These are phyloP conservation scores for Listrodromus nycthemerus DNA, from an alignment of 2,888 invertebrate genomes.

Conservation along the genomic window DNA sequence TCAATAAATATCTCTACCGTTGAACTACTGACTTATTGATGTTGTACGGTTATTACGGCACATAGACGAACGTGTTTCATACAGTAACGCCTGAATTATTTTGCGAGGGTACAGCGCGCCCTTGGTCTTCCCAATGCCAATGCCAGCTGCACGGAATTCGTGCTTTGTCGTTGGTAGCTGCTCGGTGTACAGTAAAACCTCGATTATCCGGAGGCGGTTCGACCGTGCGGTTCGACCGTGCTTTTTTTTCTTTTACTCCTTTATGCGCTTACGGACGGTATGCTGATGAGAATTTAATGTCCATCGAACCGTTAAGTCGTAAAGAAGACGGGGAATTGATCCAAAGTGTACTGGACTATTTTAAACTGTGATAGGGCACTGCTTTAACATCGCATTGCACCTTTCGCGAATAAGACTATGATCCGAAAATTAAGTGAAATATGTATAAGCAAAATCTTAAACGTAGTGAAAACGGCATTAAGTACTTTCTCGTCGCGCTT, in stretches of 20 bases:
- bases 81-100: constrained; percentile 52
- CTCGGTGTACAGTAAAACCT: not conserved
- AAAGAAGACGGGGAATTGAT: not conserved
- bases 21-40: constrained; percentile 61
- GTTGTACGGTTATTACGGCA: constrained; percentile 21
- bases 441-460: too few relatives aligned
- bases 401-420: not conserved
- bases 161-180: constrained; percentile 18
- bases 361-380: not conserved
- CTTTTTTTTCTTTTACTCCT: not conserved
- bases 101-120: constrained; percentile 63
- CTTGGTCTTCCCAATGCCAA: constrained; percentile 64
- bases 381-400: not conserved
- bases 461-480: not conserved
- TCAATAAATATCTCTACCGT: constrained; percentile 53
- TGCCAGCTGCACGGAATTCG: constrained; percentile 52
- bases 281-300: not conserved
- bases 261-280: not conserved
- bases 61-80: constrained; percentile 10
- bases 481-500: not conserved
- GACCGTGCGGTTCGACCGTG: not conserved
- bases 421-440: not conserved
- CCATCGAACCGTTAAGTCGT: not conserved
- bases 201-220: not conserved
- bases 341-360: not conserved